These are phyloP conservation scores for Octopus bimaculoides DNA, from an alignment of 1,140 invertebrate species.

Conservation along the genomic window DNA sequence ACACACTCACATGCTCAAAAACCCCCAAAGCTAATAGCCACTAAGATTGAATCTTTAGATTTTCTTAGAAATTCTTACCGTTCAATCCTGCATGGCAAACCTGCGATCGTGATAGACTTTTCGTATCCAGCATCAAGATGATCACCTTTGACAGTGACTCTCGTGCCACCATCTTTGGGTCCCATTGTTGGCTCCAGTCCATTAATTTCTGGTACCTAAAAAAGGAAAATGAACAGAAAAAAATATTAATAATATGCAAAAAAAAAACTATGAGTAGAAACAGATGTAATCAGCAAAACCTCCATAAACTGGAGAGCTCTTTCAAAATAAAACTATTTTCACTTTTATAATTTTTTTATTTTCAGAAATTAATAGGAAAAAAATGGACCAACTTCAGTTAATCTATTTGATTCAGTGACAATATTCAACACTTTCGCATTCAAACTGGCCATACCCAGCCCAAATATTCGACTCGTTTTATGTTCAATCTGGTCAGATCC, in stretches of 20 bases:
- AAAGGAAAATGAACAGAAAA: conserved; percentile 14
- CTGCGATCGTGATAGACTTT: conserved; percentile 82
- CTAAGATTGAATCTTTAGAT: not conserved
- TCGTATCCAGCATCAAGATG: conserved; percentile 93
- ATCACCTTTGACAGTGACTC: conserved; percentile 84
- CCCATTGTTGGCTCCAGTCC: conserved; percentile 82
- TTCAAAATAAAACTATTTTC: too few relatives aligned
- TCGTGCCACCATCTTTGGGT: conserved; percentile 90
- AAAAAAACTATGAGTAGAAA: not conserved
- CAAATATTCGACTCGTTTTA: too few relatives aligned
- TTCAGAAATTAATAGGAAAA: too few relatives aligned
- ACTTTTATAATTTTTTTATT: too few relatives aligned
- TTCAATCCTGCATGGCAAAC: conserved; percentile 69
- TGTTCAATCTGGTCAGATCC: too few relatives aligned
- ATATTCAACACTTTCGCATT: too few relatives aligned
- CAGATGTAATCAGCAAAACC: not conserved
- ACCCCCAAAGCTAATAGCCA: too few relatives aligned
- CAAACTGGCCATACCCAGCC: too few relatives aligned
- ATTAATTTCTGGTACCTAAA: conserved; percentile 60
- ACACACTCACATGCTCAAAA: too few relatives aligned
- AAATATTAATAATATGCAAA: not conserved
- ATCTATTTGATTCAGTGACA: too few relatives aligned
- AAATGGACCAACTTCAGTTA: too few relatives aligned
- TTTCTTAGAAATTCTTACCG: conserved; percentile 9
- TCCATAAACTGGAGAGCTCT: too few relatives aligned